Evolutionary conservation across 2,888 invertebrate species (phyloP).

Genomic region (Eristalis tenax): DNA sequence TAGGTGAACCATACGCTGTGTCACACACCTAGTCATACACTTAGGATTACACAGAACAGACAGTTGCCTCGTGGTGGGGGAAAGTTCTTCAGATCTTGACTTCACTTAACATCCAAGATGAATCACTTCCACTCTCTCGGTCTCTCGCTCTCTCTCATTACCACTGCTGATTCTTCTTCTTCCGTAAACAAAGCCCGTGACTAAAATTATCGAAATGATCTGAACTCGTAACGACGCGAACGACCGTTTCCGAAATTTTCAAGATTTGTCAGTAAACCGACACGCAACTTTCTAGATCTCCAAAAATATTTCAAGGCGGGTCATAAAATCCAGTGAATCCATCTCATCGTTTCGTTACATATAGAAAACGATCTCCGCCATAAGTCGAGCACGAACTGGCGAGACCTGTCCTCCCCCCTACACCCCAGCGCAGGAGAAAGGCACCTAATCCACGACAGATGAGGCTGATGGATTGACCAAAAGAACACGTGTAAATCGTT

Average conservation of each 20-base stretch:
- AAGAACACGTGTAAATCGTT: conserved; percentile 36
- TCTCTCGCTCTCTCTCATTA: too few relatives aligned
- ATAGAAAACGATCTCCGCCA: background rate
- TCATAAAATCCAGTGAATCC: background rate
- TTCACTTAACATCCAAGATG: too few relatives aligned
- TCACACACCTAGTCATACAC: too few relatives aligned
- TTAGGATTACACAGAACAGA: too few relatives aligned
- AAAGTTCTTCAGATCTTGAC: too few relatives aligned
- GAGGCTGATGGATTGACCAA: conserved; percentile 20
- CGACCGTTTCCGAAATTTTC: background rate
- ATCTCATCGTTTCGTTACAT: background rate
- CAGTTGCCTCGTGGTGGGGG: too few relatives aligned
- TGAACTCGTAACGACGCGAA: too few relatives aligned
- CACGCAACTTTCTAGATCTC: background rate
- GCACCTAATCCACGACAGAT: background rate
- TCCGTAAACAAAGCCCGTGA: too few relatives aligned
- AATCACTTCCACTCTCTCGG: too few relatives aligned
- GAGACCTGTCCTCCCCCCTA: background rate
- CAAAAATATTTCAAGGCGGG: background rate
- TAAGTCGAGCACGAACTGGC: background rate
- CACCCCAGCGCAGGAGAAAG: background rate
- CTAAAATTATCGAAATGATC: too few relatives aligned
- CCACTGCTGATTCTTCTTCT: too few relatives aligned
- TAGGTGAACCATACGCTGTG: too few relatives aligned
- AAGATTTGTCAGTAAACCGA: background rate